phyloP scores from a whole-genome alignment of 2,888 invertebrate genomes.

The Spialia ferax region DNA sequence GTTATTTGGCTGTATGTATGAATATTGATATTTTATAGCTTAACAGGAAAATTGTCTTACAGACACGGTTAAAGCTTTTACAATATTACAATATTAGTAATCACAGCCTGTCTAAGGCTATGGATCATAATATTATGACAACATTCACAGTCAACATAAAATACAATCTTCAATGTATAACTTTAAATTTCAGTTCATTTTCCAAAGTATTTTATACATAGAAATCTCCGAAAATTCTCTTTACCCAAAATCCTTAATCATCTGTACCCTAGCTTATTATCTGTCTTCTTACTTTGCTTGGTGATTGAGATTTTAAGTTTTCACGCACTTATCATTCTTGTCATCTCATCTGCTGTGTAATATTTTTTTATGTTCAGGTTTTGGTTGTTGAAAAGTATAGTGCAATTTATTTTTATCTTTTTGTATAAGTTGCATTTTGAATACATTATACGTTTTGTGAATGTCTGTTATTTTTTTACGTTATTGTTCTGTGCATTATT shows the following conservation, averaged over 20 bases:
- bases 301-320: constrained; percentile 35
- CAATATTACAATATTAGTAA: too few relatives aligned
- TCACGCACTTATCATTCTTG: not conserved
- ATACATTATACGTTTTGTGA: too few relatives aligned
- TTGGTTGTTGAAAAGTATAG: not conserved
- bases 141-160: not conserved
- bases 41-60: not conserved
- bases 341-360: not conserved
- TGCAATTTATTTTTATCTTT: too few relatives aligned
- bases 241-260: not conserved
- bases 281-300: constrained; percentile 38
- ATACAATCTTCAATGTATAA: not conserved
- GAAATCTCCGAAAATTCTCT: constrained; percentile 24
- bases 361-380: not conserved
- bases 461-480: too few relatives aligned
- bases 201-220: not conserved
- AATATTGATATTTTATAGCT: too few relatives aligned
- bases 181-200: not conserved
- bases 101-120: too few relatives aligned
- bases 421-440: too few relatives aligned
- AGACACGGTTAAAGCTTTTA: not conserved
- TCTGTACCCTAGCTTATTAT: constrained; percentile 36
- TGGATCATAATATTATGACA: too few relatives aligned
- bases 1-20: not conserved
- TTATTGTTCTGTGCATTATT: too few relatives aligned